Percentiles rank a stretch among this genome's conserved stretches.
Conservation (phyloP, 2,797 vertebrate species). For the Threskiornis aethiopicus region DNA sequence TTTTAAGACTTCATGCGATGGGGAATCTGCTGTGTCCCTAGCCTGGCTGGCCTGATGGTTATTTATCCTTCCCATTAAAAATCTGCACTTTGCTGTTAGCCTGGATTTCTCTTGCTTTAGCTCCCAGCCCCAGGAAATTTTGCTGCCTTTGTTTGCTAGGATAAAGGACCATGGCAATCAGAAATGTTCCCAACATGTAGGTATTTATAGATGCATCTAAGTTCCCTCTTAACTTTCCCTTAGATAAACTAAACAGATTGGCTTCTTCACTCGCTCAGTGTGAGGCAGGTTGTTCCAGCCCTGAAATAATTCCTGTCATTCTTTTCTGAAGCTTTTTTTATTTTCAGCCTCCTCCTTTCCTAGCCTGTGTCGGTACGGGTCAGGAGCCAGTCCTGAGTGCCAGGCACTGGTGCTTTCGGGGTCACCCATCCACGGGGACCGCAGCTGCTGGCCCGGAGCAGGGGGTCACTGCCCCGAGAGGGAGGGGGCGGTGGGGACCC, state of each 20-base stretch:
- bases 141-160: slow-evolving; percentile 44
- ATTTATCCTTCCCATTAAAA: background rate
- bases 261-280: slow-evolving; percentile 1
- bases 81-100: background rate
- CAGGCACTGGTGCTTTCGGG: background rate
- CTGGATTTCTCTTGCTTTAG: background rate
- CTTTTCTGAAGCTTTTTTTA: background rate
- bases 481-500: background rate
- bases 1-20: background rate
- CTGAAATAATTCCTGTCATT: slow-evolving; percentile 43
- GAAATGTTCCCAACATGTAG: slow-evolving; percentile 40
- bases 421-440: background rate
- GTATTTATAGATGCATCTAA: slow-evolving; percentile 53
- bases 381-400: background rate
- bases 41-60: background rate
- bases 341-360: background rate
- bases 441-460: background rate
- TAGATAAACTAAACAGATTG: slow-evolving; percentile 61
- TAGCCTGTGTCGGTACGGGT: background rate
- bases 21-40: background rate
- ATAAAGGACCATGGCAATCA: slow-evolving; percentile 40
- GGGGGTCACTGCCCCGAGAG: background rate
- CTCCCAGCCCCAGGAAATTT: slow-evolving; percentile 16
- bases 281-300: slow-evolving; percentile 55
- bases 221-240: slow-evolving; percentile 50